phyloP scores from a whole-genome alignment of 2,888 invertebrate genomes.

The Ditula angustiorana region DNA sequence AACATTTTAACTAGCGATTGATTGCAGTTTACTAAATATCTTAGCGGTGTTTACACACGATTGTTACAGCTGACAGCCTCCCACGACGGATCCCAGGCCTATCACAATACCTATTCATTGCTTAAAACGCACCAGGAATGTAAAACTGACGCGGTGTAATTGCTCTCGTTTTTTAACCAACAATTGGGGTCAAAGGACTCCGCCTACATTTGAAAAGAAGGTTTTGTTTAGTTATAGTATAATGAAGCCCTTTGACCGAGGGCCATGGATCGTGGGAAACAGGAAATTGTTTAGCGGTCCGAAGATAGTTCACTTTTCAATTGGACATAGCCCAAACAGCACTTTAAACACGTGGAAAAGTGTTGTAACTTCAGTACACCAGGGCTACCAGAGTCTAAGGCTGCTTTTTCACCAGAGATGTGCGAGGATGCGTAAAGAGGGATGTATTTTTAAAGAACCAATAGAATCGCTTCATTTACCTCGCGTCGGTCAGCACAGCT shows the following conservation, averaged over 20 bases:
- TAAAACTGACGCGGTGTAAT: slow-evolving; percentile 35
- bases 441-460: too few relatives aligned
- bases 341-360: neutral
- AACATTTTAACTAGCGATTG: slow-evolving; percentile 35
- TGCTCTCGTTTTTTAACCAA: slow-evolving; percentile 32
- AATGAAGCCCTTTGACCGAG: slow-evolving; percentile 22
- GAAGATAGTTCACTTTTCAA: neutral
- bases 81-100: slow-evolving; percentile 32
- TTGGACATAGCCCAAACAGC: neutral
- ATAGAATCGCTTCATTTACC: too few relatives aligned
- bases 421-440: too few relatives aligned
- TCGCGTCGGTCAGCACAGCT: too few relatives aligned
- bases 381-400: too few relatives aligned
- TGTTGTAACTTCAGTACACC: too few relatives aligned
- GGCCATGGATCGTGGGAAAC: slow-evolving; percentile 25
- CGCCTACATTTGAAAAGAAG: slow-evolving; percentile 24
- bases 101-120: slow-evolving; percentile 38
- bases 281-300: neutral
- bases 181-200: slow-evolving; percentile 37
- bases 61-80: slow-evolving; percentile 25
- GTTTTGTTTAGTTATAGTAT: slow-evolving; percentile 19
- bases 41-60: slow-evolving; percentile 29
- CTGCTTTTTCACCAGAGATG: too few relatives aligned
- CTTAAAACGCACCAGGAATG: slow-evolving; percentile 34
- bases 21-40: slow-evolving; percentile 37